Base-by-base conservation (phyloP, 2,888 invertebrate genomes). In the Aphidoletes aphidimyza region DNA sequence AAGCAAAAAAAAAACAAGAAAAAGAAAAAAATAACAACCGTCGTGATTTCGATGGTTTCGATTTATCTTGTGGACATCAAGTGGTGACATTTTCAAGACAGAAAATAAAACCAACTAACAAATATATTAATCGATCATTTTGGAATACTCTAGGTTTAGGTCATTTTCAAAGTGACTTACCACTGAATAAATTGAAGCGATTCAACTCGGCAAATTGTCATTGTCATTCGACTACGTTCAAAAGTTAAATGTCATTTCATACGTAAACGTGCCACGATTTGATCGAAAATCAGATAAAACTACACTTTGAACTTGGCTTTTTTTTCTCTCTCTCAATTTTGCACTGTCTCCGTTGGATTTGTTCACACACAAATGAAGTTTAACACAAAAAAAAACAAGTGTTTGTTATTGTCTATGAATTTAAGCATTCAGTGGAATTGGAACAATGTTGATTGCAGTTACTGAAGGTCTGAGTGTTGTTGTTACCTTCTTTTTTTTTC, bases 301-400 rank as follows among this genome's bases (percentile, higher is more conserved):
- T 54, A 69, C 69, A 69, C 69, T 69, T 69, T 69, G 69, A 69
- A 69, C 69, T 69, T 69, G 69, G 69, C 26, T 14, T 69, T 69
- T 69, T 69, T 14, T 69, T 30, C 30, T 69, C 69, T 30, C 69
- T 69, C 30, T 69, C 69, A 30, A 54, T 54, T 17, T 54, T 22
- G n/a, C 22, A 22, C 2, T 54, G 3, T n/a, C n/a, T n/a, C 54
- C 39, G 2, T 54, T 11, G 54, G 5, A 3, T 30, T 69, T 14
- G 69, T 69, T 69, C 34, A 9, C 30, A 30, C 14, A 69, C 30
- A n/a, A n/a, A 69, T 69, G 26, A 11, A 69, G n/a, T n/a, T n/a
- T n/a, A n/a, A n/a, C n/a, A n/a, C n/a, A n/a, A n/a, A n/a, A n/a
- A n/a, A n/a, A n/a, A n/a, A n/a, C n/a, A 69, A 26, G 30, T 34